Conservation (phyloP, 2,113 vertebrate species). For the Rousettus leschenaultii region DNA sequence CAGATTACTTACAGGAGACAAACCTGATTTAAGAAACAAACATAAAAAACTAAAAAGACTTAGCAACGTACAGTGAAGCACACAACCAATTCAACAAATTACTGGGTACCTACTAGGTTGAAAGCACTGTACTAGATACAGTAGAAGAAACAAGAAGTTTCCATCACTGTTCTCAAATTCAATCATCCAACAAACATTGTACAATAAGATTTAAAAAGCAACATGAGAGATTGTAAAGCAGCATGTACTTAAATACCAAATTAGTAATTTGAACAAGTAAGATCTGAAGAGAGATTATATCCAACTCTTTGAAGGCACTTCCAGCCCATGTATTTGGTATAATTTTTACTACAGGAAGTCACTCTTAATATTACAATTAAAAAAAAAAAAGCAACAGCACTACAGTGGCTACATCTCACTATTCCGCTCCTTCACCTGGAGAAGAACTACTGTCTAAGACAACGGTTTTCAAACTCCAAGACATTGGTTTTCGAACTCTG, state of each 20-base stretch:
- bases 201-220: slow-evolving; percentile 5
- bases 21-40: not conserved
- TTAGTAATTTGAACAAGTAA: not conserved
- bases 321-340: not conserved
- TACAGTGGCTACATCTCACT: not conserved
- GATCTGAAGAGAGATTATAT: not conserved
- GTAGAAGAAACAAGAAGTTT: slow-evolving; percentile 4
- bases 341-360: not conserved
- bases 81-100: not conserved
- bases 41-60: not conserved
- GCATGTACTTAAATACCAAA: slow-evolving; percentile 9
- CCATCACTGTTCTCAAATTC: not conserved
- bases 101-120: not conserved
- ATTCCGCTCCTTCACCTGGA: not conserved
- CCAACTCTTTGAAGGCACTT: not conserved
- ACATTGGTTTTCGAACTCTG: not conserved
- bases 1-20: not conserved
- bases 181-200: not conserved
- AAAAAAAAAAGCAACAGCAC: not conserved
- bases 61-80: not conserved
- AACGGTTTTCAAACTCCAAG: not conserved
- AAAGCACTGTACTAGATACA: not conserved
- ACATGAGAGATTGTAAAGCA: not conserved
- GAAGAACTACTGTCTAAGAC: not conserved
- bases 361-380: not conserved